Base-by-base conservation (phyloP, 1,140 invertebrate species). In the Drosophila persimilis region DNA sequence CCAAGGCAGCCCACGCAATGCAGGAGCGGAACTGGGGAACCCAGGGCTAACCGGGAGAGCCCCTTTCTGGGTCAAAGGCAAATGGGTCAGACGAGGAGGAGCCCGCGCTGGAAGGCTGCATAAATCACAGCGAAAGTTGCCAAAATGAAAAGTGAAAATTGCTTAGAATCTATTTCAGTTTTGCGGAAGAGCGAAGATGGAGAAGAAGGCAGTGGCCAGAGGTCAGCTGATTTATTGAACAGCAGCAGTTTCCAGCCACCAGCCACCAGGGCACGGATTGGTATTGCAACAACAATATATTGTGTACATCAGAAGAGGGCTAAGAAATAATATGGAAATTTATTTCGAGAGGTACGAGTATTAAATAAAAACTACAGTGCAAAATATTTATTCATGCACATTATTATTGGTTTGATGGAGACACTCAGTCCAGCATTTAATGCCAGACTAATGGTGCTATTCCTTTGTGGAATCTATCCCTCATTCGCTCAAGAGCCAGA, bases 111-210 rank as follows among this genome's bases (percentile, higher is more conserved):
- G 26, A 39, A 52, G 48, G 35, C 26, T 41, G 43, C 46, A 86
- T 85, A 86, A 85, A 85, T 86, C 81, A 81, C 47, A 56, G 73
- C 29, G 63, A 79, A 85, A 86, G 81, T 79, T 79, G 46, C 26
- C 22, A 71, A 72, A 50, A 47, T 66, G 71, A 74, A 74, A 74
- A 74, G 71, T 57, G 72, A 75, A 75, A 74, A 60, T 66, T 45
- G 56, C 50, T 48, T 41, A 29, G 57, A 58, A 51, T 57, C 31
- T 41, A 72, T 55, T 56, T 17, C 13, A 55, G 35, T 29, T 24
- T 26, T 15, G 1, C 9, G 9, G 6, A 52, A 51, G 29, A 29
- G 9, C 24, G 5, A 31, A 31, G 29, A 9, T 3, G 31, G 31
- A 6, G 7, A 26, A 8, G 29, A 31, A 6, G 64, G 20, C 26